Evolutionary conservation across 2,888 invertebrate genomes (phyloP).

Genomic region (Phania funesta): DNA sequence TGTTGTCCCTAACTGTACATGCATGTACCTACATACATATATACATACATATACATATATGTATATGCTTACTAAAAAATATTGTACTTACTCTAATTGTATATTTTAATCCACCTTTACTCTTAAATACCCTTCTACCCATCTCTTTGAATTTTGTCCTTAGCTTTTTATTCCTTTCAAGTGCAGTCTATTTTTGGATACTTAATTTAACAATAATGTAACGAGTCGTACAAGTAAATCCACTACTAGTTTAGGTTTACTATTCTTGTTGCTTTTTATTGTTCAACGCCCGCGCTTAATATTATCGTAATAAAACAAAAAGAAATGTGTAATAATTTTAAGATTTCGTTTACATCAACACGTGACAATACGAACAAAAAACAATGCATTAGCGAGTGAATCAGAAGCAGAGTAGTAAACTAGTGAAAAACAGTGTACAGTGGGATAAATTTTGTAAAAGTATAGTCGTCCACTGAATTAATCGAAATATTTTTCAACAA

Average conservation of each 20-base stretch:
- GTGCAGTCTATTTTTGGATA: constrained; percentile 6
- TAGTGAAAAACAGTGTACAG: background rate
- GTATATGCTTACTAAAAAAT: background rate
- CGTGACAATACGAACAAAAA: constrained; percentile 51
- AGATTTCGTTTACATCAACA: constrained; percentile 42
- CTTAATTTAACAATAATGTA: background rate
- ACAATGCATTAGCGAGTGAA: constrained; percentile 3
- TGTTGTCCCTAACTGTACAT: too few relatives aligned
- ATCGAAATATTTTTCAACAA: too few relatives aligned
- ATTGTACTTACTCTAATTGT: constrained; percentile 50
- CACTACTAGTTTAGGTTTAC: constrained; percentile 26
- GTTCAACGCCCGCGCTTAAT: constrained; percentile 45
- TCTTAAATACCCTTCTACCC: constrained; percentile 38
- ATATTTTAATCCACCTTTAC: constrained; percentile 50
- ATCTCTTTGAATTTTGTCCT: constrained; percentile 17
- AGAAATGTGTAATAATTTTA: constrained; percentile 19
- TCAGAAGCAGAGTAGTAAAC: background rate
- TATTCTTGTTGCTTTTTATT: constrained; percentile 52
- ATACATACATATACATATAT: background rate
- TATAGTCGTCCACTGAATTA: too few relatives aligned
- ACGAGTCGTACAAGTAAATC: background rate
- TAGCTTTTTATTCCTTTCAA: background rate
- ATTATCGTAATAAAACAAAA: background rate
- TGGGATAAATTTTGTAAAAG: background rate
- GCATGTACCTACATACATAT: too few relatives aligned